These are phyloP conservation scores for Varroa destructor DNA, from an alignment of 1,140 invertebrate species.

Conservation along the genomic window DNA sequence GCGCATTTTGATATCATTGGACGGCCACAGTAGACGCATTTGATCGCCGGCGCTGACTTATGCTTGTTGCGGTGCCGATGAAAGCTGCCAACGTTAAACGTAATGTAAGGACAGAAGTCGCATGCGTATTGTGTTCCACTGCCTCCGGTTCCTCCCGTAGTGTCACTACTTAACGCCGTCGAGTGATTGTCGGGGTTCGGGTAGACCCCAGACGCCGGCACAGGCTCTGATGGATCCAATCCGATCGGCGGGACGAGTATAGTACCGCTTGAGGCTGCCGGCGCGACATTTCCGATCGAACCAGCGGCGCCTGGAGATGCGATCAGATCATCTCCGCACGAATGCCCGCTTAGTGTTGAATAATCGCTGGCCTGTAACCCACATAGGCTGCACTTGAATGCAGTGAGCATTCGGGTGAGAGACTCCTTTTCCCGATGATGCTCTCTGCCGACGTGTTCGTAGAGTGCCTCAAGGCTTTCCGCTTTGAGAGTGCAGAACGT, in stretches of 20 bases:
- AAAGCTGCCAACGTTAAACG: slow-evolving; percentile 10
- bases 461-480: background rate
- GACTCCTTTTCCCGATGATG: background rate
- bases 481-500: background rate
- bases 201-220: slow-evolving; percentile 11
- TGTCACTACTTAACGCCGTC: too few relatives aligned
- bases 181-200: slow-evolving; percentile 2
- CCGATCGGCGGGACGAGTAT: background rate
- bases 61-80: slow-evolving; percentile 27
- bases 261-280: too few relatives aligned
- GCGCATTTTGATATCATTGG: slow-evolving; percentile 25
- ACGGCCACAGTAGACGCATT: slow-evolving; percentile 27
- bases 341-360: background rate
- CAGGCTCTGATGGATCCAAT: background rate
- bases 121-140: slow-evolving; percentile 5
- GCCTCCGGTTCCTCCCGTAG: too few relatives aligned
- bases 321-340: background rate
- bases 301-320: too few relatives aligned
- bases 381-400: slow-evolving; percentile 11
- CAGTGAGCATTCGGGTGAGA: background rate
- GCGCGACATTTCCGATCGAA: too few relatives aligned
- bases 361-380: background rate
- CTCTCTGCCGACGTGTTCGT: slow-evolving; percentile 14
- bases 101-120: slow-evolving; percentile 16
- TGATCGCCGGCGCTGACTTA: slow-evolving; percentile 1